These are phyloP conservation scores for Patella caerulea DNA, from an alignment of 2,888 invertebrate species.

Conservation along the genomic window DNA sequence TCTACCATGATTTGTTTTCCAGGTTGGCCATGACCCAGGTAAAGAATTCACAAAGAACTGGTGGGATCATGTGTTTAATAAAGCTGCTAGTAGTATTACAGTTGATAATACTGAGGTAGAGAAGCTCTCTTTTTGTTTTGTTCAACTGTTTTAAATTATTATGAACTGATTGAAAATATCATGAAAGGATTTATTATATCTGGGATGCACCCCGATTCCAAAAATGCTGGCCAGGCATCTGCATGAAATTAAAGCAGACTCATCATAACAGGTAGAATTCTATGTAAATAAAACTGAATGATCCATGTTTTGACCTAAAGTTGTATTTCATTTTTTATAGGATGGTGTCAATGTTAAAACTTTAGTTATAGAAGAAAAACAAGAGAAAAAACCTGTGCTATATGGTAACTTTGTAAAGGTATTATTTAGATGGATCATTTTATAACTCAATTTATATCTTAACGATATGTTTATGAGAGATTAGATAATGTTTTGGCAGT, in stretches of 20 bases:
- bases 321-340: not conserved
- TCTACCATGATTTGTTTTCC: constrained; percentile 3
- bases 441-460: no score
- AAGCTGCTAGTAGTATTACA: constrained; percentile 79
- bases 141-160: not conserved
- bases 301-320: not conserved
- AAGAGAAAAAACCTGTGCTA: constrained; percentile 10
- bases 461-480: no score
- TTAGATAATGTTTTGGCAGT: no score
- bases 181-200: no score
- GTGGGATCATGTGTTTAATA: constrained; percentile 85
- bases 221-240: no score
- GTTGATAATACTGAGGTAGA: constrained; percentile 7
- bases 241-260: no score
- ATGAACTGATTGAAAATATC: no score
- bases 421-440: not conserved
- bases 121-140: not conserved
- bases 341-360: not conserved
- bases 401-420: constrained; percentile 14
- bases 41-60: constrained; percentile 84
- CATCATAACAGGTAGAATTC: no score
- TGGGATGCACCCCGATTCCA: no score
- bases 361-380: not conserved
- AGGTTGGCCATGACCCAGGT: constrained; percentile 81
- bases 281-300: no score